Percentiles rank a stretch among this genome's conserved stretches.
phyloP scores from a whole-genome alignment of 2,888 invertebrate species.

The Hecatera dysodea region DNA sequence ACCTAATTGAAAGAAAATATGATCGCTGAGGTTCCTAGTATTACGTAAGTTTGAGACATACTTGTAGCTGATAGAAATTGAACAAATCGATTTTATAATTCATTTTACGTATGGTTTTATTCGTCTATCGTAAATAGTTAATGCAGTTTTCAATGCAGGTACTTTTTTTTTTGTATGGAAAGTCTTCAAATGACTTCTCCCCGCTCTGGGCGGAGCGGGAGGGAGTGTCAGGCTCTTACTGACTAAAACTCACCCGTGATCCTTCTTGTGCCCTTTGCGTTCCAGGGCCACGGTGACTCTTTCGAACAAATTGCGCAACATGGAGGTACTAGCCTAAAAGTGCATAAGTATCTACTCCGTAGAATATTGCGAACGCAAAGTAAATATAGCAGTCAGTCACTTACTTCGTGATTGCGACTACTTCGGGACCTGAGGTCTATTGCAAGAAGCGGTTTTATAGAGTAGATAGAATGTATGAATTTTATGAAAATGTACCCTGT shows the following conservation, averaged over 20 bases:
- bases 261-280: no score
- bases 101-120: neutral
- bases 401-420: neutral
- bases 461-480: neutral
- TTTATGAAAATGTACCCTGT: neutral
- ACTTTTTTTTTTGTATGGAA: no score
- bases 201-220: no score
- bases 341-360: no score
- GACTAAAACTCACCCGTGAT: no score
- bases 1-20: constrained; percentile 44
- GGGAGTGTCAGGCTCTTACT: no score
- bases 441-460: neutral
- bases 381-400: neutral
- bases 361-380: neutral
- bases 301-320: no score
- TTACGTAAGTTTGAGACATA: constrained; percentile 48
- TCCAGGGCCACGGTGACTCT: no score
- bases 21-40: constrained; percentile 41
- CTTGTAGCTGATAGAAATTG: constrained; percentile 15
- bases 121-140: neutral
- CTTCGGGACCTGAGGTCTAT: neutral
- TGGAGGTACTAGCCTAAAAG: neutral
- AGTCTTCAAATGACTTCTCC: no score
- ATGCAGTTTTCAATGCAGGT: neutral
- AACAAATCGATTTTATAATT: constrained; percentile 22